phyloP scores from a whole-genome alignment of 2,888 invertebrate genomes.

The Syrphus vitripennis region DNA sequence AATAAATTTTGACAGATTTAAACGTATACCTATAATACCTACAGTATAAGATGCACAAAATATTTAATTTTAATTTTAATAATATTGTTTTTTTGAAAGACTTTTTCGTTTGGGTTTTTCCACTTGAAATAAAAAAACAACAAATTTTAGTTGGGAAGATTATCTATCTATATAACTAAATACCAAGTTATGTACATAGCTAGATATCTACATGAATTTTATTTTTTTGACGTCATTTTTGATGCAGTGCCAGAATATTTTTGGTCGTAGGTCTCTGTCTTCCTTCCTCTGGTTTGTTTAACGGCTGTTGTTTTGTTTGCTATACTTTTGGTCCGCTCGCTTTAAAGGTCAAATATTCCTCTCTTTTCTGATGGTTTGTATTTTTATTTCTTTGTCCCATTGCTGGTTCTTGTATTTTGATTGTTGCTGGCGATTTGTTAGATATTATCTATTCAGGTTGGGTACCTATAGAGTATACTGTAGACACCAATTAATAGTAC shows the following conservation, averaged over 20 bases:
- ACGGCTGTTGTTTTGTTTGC: slow-evolving; percentile 12
- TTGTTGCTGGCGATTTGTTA: slow-evolving; percentile 54
- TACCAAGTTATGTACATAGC: not conserved
- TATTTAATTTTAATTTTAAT: not conserved
- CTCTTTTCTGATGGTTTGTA: not conserved
- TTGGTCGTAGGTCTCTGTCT: slow-evolving; percentile 40
- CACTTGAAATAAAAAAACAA: slow-evolving; percentile 35
- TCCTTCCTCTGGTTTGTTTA: slow-evolving; percentile 19
- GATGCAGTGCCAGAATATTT: slow-evolving; percentile 60
- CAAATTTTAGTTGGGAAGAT: not conserved
- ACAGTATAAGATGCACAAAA: not conserved
- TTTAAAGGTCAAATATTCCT: slow-evolving; percentile 65
- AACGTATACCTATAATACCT: not conserved
- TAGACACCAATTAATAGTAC: too few species aligned
- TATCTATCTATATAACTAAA: not conserved
- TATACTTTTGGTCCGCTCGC: slow-evolving; percentile 42
- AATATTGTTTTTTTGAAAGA: not conserved
- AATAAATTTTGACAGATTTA: not conserved
- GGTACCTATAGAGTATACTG: not conserved
- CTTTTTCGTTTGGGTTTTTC: slow-evolving; percentile 57
- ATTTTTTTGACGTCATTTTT: slow-evolving; percentile 65
- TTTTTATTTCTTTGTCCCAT: not conserved
- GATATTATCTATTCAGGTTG: not conserved
- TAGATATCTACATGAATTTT: slow-evolving; percentile 9
- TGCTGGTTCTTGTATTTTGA: slow-evolving; percentile 33